These are phyloP conservation scores for Harmothoe impar DNA, from an alignment of 2,888 invertebrate species.

Conservation along the genomic window DNA sequence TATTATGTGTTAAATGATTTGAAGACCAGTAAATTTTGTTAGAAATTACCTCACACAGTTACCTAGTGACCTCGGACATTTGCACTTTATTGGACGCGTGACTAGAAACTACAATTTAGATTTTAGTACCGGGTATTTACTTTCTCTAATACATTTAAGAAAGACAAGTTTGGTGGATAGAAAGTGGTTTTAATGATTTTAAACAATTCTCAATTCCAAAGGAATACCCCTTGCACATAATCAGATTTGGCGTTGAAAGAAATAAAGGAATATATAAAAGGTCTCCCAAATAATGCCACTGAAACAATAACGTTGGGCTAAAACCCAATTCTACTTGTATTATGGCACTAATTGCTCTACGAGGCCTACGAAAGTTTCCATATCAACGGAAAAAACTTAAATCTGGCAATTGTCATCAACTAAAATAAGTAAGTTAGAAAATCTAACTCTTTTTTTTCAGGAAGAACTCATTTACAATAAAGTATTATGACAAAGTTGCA, in stretches of 20 bases:
- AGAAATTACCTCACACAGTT: background rate
- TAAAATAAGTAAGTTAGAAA: background rate
- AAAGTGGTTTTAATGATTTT: background rate
- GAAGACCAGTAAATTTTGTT: too few species aligned
- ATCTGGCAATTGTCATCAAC: background rate
- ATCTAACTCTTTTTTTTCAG: background rate
- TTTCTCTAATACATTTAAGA: background rate
- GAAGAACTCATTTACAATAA: background rate
- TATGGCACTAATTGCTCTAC: background rate
- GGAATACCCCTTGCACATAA: background rate
- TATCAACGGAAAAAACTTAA: background rate
- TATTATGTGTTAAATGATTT: too few species aligned
- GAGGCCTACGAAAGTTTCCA: background rate
- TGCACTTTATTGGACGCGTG: background rate
- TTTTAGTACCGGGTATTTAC: too few species aligned
- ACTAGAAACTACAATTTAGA: too few species aligned
- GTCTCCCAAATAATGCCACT: background rate
- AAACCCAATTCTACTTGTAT: background rate
- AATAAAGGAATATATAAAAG: background rate
- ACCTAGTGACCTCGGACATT: background rate
- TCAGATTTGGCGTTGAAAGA: background rate
- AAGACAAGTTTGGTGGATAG: background rate
- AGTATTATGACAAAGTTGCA: background rate
- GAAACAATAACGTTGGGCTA: background rate
- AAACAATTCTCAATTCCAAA: background rate